These are phyloP conservation scores for Coptotermes formosanus DNA, from an alignment of 1,140 invertebrate genomes.

Conservation along the genomic window DNA sequence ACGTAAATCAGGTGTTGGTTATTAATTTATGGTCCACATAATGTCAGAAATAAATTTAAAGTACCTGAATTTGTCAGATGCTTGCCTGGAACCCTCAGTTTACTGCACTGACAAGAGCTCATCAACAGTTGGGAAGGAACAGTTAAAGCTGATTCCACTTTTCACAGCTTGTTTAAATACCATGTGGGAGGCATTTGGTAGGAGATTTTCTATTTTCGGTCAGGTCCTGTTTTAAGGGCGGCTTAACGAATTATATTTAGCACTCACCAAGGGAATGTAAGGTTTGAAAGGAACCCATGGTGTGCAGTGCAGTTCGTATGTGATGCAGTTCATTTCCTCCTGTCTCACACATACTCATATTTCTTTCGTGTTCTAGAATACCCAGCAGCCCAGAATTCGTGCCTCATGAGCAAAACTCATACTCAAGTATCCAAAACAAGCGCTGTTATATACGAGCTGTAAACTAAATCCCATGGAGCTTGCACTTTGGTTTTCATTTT, in stretches of 20 bases:
- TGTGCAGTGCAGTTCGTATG: neutral
- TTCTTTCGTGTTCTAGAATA: neutral
- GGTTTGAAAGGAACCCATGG: neutral
- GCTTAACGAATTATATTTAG: neutral
- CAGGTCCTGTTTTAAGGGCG: neutral
- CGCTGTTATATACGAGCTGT: neutral
- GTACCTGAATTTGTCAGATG: no score
- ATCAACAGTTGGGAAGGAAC: no score
- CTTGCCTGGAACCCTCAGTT: no score
- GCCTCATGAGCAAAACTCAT: neutral
- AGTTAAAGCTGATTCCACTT: neutral
- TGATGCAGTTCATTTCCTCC: neutral
- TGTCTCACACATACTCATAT: neutral
- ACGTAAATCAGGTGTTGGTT: no score
- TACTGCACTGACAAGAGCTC: no score
- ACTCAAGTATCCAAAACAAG: neutral
- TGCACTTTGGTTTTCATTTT: neutral
- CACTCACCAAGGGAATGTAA: neutral
- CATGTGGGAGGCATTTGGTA: neutral
- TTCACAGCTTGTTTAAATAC: neutral
- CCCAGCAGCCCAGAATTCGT: neutral
- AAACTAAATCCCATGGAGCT: neutral
- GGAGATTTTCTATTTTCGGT: neutral
- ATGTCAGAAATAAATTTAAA: no score
- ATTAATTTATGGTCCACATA: no score